phyloP scores from a whole-genome alignment of 2,888 invertebrate genomes.

The Epirrita christyi region DNA sequence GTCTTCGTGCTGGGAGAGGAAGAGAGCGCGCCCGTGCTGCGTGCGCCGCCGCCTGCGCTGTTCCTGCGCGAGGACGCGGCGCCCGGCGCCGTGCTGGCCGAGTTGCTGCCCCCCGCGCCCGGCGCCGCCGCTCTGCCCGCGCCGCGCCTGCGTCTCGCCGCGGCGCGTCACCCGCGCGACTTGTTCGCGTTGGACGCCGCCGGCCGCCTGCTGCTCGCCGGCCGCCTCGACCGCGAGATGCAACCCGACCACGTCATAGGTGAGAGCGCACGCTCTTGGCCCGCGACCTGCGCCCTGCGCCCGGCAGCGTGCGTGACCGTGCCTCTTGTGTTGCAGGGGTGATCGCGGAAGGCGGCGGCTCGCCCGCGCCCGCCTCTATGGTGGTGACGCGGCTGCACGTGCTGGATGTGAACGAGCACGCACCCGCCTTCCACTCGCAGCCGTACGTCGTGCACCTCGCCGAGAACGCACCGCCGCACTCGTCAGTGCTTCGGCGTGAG shows the following conservation, averaged over 20 bases:
- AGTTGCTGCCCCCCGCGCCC: slow-evolving; percentile 49
- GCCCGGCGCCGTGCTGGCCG: slow-evolving; percentile 72
- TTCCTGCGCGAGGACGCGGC: slow-evolving; percentile 90
- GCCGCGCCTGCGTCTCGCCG: slow-evolving; percentile 51
- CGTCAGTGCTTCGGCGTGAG: slow-evolving; percentile 89
- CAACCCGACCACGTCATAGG: slow-evolving; percentile 89
- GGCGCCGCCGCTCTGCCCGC: slow-evolving; percentile 27
- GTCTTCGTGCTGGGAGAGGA: slow-evolving; percentile 90
- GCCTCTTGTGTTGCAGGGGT: slow-evolving; percentile 50
- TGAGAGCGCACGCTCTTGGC: slow-evolving; percentile 49
- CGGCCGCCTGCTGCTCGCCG: slow-evolving; percentile 90
- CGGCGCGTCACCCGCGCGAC: slow-evolving; percentile 80
- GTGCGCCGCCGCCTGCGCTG: slow-evolving; percentile 89
- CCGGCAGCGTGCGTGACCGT: background rate
- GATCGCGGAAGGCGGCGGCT: slow-evolving; percentile 63
- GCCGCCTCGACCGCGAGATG: slow-evolving; percentile 90
- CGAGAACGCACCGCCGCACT: slow-evolving; percentile 93
- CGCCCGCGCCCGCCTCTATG: slow-evolving; percentile 87
- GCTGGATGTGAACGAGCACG: slow-evolving; percentile 95
- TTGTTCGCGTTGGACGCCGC: slow-evolving; percentile 89
- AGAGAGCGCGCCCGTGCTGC: slow-evolving; percentile 89
- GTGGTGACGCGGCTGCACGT: slow-evolving; percentile 91
- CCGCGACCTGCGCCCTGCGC: background rate
- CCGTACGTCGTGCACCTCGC: slow-evolving; percentile 91
- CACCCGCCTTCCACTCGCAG: slow-evolving; percentile 93